These are phyloP conservation scores for Acromyrmex charruanus DNA, from an alignment of 1,140 invertebrate species.

Conservation along the genomic window DNA sequence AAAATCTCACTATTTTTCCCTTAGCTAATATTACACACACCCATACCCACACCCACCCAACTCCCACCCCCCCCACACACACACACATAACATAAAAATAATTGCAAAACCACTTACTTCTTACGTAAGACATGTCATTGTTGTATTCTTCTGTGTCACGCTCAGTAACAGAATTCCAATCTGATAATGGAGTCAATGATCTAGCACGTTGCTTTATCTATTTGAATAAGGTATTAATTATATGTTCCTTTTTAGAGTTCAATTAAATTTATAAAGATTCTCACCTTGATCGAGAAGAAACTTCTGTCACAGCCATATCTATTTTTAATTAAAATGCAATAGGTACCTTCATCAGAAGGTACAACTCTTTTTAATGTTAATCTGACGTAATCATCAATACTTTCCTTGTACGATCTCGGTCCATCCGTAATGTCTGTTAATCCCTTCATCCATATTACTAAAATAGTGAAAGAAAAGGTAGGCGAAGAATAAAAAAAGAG, in stretches of 20 bases:
- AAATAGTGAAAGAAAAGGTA: slow-evolving; percentile 44
- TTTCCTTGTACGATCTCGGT: slow-evolving; percentile 92
- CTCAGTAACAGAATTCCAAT: slow-evolving; percentile 86
- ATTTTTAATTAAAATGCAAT: slow-evolving; percentile 97
- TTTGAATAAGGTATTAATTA: slow-evolving; percentile 23
- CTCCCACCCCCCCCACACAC: too few relatives aligned
- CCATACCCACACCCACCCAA: too few relatives aligned
- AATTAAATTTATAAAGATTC: slow-evolving; percentile 59
- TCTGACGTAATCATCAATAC: slow-evolving; percentile 93
- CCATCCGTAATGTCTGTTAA: slow-evolving; percentile 93
- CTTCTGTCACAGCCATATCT: slow-evolving; percentile 94
- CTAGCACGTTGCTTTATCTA: slow-evolving; percentile 90
- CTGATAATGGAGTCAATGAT: slow-evolving; percentile 89
- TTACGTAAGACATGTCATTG: slow-evolving; percentile 86
- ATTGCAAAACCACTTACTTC: slow-evolving; percentile 87
- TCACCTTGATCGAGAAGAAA: slow-evolving; percentile 94
- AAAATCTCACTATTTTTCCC: not conserved
- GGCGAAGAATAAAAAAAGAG: slow-evolving; percentile 32
- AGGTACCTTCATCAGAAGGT: slow-evolving; percentile 96
- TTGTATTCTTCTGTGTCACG: slow-evolving; percentile 77
- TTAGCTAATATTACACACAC: not conserved
- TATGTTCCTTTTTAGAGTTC: not conserved
- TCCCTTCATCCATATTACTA: slow-evolving; percentile 95
- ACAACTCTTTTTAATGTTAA: slow-evolving; percentile 95
- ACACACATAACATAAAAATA: too few relatives aligned